These are phyloP conservation scores for Clarias pachynema DNA, from an alignment of 2,797 vertebrate genomes.

Conservation along the genomic window DNA sequence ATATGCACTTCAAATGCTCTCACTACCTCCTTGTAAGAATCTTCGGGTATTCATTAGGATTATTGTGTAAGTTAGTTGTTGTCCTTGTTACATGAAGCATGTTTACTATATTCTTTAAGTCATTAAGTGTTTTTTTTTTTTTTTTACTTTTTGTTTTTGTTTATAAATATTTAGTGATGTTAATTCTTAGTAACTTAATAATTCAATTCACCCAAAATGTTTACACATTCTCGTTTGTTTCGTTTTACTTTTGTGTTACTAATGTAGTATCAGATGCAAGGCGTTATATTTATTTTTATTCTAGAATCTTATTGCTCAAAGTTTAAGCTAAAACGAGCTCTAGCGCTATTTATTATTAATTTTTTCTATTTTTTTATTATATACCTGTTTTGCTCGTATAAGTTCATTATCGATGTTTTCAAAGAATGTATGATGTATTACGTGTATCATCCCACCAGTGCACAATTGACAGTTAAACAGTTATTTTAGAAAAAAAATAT, in stretches of 20 bases:
- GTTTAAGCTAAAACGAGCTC: background rate
- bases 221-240: background rate
- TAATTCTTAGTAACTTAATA: background rate
- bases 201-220: conserved; percentile 6
- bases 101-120: background rate
- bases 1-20: conserved; percentile 34
- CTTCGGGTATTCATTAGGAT: background rate
- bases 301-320: background rate
- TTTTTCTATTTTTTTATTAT: conserved; percentile 5
- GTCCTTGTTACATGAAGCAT: background rate
- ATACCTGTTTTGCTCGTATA: background rate
- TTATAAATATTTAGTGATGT: background rate
- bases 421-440: background rate
- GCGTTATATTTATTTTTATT: background rate
- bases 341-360: background rate
- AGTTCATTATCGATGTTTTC: background rate
- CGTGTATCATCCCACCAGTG: background rate
- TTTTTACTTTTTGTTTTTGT: background rate
- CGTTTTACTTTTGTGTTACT: background rate
- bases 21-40: conserved; percentile 35
- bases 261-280: background rate
- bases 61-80: background rate
- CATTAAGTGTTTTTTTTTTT: background rate
- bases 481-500: background rate
- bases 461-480: background rate